These are phyloP conservation scores for Trileptium ribeirensis DNA, from an alignment of 2,888 invertebrate species.

Conservation along the genomic window DNA sequence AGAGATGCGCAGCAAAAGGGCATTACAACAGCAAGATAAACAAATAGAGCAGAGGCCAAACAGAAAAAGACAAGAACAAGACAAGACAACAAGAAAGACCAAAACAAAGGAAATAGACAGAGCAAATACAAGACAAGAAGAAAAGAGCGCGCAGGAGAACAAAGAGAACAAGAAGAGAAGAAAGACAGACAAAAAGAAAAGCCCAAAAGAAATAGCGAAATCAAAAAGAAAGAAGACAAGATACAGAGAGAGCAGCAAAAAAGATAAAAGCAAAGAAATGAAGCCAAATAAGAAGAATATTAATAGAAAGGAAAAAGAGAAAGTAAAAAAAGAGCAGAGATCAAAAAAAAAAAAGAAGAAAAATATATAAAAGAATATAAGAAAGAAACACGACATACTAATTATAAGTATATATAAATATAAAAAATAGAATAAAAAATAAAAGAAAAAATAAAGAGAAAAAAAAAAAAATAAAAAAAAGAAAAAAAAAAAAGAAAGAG, in stretches of 20 bases:
- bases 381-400: not conserved
- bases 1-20: not conserved
- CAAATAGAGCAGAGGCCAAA: not conserved
- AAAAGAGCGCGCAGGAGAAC: too few relatives aligned
- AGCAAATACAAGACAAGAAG: not conserved
- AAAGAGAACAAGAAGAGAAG: constrained; percentile 1
- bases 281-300: not conserved
- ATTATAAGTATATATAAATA: not conserved
- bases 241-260: not conserved
- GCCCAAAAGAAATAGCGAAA: not conserved
- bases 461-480: constrained; percentile 3
- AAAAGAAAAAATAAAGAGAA: not conserved
- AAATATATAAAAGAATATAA: not conserved
- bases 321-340: not conserved
- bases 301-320: not conserved
- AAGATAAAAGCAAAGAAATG: not conserved
- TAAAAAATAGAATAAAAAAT: not conserved
- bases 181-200: not conserved
- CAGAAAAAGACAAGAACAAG: not conserved
- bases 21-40: not conserved
- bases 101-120: not conserved
- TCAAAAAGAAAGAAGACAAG: not conserved
- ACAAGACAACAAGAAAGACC: not conserved
- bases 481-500: not conserved
- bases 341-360: not conserved